A percentile compares a stretch with the other conserved stretches of the same genome.
Evolutionary conservation across 2,888 invertebrate genomes (phyloP).

Genomic region (Lamellibrachia columna): DNA sequence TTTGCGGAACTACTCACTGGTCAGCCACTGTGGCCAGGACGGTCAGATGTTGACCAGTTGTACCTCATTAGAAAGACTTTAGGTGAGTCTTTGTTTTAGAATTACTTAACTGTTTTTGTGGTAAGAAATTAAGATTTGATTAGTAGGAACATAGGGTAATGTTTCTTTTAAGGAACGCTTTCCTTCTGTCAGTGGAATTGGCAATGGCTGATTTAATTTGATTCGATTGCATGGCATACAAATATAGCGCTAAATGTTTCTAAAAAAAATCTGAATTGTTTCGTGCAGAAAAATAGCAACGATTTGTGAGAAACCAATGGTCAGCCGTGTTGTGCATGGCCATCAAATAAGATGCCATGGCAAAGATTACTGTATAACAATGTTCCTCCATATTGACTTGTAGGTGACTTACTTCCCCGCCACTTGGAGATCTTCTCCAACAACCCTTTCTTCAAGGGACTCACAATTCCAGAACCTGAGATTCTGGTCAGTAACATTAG

Average conservation of each 20-base stretch:
- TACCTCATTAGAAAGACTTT: conserved; percentile 94
- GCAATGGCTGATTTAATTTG: not conserved
- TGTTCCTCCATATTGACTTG: conserved; percentile 29
- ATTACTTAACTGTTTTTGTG: no score
- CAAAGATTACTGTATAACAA: not conserved
- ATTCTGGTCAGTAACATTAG: conserved; percentile 68
- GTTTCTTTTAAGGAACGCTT: not conserved
- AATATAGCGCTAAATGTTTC: not conserved
- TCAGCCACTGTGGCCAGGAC: conserved; percentile 85
- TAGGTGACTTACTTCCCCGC: conserved; percentile 87
- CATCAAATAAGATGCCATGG: not conserved
- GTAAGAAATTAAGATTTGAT: no score
- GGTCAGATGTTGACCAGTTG: conserved; percentile 97
- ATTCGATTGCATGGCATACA: not conserved
- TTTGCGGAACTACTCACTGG: conserved; percentile 68
- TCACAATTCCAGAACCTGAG: conserved; percentile 91
- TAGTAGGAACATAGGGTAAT: no score
- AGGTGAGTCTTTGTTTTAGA: conserved; percentile 66
- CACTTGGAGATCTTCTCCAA: conserved; percentile 96
- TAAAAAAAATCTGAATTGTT: not conserved
- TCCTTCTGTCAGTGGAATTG: not conserved
- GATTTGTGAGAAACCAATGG: not conserved
- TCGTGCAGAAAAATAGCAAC: not conserved
- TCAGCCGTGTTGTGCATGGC: no score
- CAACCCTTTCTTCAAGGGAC: conserved; percentile 93